Base-by-base conservation (phyloP, 2,888 invertebrate species). In the Microctonus brassicae region DNA sequence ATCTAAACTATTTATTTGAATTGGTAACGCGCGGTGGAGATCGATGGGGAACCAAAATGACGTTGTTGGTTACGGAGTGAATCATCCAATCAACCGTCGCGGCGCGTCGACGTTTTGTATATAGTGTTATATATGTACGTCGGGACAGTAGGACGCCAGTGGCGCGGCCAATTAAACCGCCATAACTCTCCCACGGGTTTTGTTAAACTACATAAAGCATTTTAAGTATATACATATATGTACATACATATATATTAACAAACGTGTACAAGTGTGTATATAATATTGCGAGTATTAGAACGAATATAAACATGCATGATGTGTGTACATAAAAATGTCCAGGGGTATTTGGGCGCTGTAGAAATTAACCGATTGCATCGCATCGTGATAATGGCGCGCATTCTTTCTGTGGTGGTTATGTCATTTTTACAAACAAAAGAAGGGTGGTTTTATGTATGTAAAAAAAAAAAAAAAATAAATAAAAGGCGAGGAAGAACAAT, bases 51-150 rank as follows among this genome's bases (percentile, higher is more conserved):
- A 36, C 39, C 22, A 20, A 63, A 63, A 57, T 57, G 29, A 39
- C 63, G 63, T 42, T 61, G 42, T 47, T 60, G 55, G 73, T 67
- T 70, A 70, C 73, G 69, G 75, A 76, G 81, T 84, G 84, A 84
- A 82, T 84, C 84, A 84, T n/a, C 82, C 84, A 77, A 82, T 83
- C 79, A 83, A 82, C 82, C 80, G 80, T 79, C 75, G 75, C 62
- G 52, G 39, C 69, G 47, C 42, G 26, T 65, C 67, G 64, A 33
- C 57, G 60, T 65, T 65, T 42, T 58, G n/a, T n/a, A n/a, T n/a
- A n/a, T n/a, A n/a, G 60, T 71, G 68, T 53, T 65, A 58, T 42
- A 58, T 42, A n/a, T n/a, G n/a, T n/a, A 24, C 36, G 34, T 22
- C 63, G 61, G 69, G 52, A 70, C 68, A 66, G 57, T 65, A 60